Evolutionary conservation across 1,140 invertebrate genomes (phyloP).

Genomic region (Heterodera carotae): DNA sequence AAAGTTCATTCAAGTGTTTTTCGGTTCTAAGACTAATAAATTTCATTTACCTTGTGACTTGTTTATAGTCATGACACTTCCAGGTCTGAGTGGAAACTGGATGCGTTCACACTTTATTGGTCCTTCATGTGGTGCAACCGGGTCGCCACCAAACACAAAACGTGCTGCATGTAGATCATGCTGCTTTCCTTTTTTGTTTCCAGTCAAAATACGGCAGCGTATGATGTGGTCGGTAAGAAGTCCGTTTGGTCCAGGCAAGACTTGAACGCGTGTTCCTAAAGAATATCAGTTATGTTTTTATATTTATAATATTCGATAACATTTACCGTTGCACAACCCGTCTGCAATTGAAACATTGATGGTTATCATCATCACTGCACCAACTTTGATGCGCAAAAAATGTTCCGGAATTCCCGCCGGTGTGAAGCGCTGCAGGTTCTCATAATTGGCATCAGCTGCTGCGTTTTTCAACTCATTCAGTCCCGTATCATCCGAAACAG

Average conservation of each 20-base stretch:
- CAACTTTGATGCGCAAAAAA: background rate
- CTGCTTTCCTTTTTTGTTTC: background rate
- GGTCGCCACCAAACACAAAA: constrained; percentile 13
- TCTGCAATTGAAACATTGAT: background rate
- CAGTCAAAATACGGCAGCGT: background rate
- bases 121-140: background rate
- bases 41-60: constrained; percentile 3
- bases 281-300: too few species aligned
- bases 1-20: too few species aligned
- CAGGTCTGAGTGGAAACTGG: background rate
- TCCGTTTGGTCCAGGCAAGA: background rate
- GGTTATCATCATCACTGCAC: background rate
- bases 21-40: background rate
- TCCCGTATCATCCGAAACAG: background rate
- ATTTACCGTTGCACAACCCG: constrained; percentile 1
- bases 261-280: background rate
- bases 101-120: background rate
- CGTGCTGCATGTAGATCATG: background rate
- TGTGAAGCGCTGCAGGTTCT: background rate
- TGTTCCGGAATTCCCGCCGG: background rate
- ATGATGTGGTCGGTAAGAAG: background rate
- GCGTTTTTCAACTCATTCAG: background rate
- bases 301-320: too few species aligned
- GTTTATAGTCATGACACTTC: constrained; percentile 1
- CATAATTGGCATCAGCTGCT: background rate